phyloP scores from a whole-genome alignment of 2,888 invertebrate genomes.

The Drosophila antonietae region DNA sequence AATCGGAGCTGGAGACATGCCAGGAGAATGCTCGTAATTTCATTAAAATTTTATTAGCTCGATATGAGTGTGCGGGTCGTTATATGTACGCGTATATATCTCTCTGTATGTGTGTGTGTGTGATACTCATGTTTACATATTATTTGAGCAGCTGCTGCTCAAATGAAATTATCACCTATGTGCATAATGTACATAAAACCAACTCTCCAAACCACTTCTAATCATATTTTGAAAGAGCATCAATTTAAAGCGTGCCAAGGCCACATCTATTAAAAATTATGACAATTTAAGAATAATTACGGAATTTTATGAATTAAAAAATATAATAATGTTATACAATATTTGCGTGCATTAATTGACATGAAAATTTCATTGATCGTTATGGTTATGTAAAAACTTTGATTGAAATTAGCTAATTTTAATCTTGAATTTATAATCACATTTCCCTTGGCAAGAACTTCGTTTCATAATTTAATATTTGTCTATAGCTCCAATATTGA shows the following conservation, averaged over 20 bases:
- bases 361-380: no score
- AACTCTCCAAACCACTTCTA: conserved; percentile 9
- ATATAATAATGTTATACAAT: no score
- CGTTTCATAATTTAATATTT: background rate
- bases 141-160: conserved; percentile 63
- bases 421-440: no score
- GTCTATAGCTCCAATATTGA: background rate
- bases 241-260: conserved; percentile 5
- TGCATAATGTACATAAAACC: conserved; percentile 54
- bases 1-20: conserved; percentile 21
- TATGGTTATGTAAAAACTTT: no score
- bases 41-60: conserved; percentile 80
- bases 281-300: background rate
- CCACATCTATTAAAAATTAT: background rate
- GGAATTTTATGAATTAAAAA: background rate
- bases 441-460: no score
- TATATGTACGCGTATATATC: conserved; percentile 11
- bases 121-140: conserved; percentile 50
- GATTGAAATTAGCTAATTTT: background rate
- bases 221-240: background rate
- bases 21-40: conserved; percentile 68
- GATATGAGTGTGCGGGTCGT: conserved; percentile 59
- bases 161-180: conserved; percentile 79
- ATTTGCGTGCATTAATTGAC: background rate
- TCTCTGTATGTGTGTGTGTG: conserved; percentile 2